Evolutionary conservation across 1,140 invertebrate species (phyloP).

Genomic region (Dolichoris vasculosae): DNA sequence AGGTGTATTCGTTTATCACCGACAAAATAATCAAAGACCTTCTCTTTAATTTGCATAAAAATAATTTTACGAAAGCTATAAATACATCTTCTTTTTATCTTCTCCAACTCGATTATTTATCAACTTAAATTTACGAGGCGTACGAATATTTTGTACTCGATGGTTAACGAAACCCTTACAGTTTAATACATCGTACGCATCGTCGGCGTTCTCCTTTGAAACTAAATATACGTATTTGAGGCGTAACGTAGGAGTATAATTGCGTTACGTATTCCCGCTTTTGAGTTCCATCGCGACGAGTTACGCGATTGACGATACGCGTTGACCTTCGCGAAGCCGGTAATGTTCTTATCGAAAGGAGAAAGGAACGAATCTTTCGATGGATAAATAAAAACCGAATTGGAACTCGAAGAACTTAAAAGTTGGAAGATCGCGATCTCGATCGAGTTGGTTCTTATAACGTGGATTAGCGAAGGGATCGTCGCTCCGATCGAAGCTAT

Average conservation of each 20-base stretch:
- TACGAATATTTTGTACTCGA: neutral
- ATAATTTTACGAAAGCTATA: neutral
- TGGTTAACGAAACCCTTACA: neutral
- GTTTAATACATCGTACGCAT: neutral
- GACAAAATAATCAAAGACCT: neutral
- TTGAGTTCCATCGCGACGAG: too few relatives aligned
- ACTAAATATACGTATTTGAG: too few relatives aligned
- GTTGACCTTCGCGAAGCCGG: too few relatives aligned
- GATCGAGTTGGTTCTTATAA: neutral
- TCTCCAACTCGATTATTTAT: neutral
- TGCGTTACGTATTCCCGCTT: too few relatives aligned
- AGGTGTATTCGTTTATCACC: neutral
- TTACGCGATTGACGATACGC: too few relatives aligned
- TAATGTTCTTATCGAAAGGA: neutral
- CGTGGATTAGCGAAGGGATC: too few relatives aligned
- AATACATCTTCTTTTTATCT: neutral
- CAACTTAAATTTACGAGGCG: neutral
- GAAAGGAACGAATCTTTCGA: neutral
- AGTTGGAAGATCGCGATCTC: neutral
- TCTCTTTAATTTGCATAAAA: neutral
- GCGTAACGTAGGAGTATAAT: too few relatives aligned
- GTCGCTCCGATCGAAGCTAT: neutral
- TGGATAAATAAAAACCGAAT: neutral
- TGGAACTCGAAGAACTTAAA: neutral
- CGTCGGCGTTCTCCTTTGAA: too few relatives aligned